A percentile compares a stretch with the other conserved stretches of the same genome.
Conservation (phyloP, 2,888 invertebrate species). For the Vannuccia rotundouncinata region DNA sequence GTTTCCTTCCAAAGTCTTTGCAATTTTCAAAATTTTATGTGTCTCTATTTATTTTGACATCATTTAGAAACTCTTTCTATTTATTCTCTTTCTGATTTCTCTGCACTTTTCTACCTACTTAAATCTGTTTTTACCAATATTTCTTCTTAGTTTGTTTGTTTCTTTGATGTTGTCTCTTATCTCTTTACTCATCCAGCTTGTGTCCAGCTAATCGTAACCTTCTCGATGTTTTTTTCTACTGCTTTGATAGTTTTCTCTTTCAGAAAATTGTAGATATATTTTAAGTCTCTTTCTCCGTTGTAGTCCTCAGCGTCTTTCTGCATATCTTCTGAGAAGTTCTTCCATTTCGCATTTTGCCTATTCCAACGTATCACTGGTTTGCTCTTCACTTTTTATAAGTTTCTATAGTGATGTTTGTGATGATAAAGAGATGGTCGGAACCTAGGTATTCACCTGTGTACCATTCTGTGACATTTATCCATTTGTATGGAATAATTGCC, state of each 20-base stretch:
- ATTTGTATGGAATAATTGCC: neutral
- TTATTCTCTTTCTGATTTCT: constrained; percentile 17
- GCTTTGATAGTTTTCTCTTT: neutral
- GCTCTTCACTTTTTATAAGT: neutral
- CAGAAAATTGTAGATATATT: neutral
- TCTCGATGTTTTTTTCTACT: neutral
- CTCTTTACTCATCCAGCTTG: neutral
- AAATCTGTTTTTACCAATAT: neutral
- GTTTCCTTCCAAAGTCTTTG: neutral
- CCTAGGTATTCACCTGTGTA: neutral
- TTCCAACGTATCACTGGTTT: neutral
- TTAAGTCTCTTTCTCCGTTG: neutral
- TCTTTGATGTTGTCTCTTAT: constrained; percentile 3
- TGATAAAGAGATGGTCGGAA: neutral
- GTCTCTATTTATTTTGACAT: neutral
- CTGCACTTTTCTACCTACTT: neutral
- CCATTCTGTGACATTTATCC: neutral
- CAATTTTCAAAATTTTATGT: neutral
- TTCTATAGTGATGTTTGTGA: neutral
- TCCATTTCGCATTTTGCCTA: neutral
- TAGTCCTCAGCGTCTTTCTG: neutral
- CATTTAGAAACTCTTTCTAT: constrained; percentile 1
- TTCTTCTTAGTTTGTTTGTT: neutral
- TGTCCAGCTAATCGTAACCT: neutral
- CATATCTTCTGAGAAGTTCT: neutral